Base-by-base conservation (phyloP, 2,888 invertebrate genomes). In the Sipha maydis region DNA sequence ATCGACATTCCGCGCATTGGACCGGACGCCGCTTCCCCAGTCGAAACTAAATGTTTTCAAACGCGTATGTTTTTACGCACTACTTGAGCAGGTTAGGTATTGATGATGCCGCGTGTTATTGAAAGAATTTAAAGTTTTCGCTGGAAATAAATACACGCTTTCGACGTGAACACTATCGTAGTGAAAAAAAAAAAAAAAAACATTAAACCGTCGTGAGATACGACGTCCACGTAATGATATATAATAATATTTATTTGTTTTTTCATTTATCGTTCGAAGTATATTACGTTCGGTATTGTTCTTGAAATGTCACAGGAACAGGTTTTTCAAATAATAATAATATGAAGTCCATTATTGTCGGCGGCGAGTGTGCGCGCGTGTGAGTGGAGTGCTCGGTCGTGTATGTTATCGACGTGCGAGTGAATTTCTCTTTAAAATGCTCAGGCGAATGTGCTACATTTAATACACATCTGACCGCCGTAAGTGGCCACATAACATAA, bases 361-460 rank as follows among this genome's bases (percentile, higher is more conserved):
- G 41, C 28, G 25, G 3, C 25, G 69, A 11, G 69, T n/a, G 48
- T 48, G 48, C 9, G 48, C 11, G 48, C 11, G 48, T 14, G 48
- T 31, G 79, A 17, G 38, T 34, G 28, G 61, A 34, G 34, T 34
- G 79, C 21, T 14, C 17, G 1, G 17, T 21, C 34, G 38, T n/a
- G 17, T 25, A 34, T 34, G 7, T 75, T 71, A 56, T 79, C 28
- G 86, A 86, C 41, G 78, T 31, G 54, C 21, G 79, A 61, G 71
- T 67, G 71, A 79, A 86, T 86, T 86, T 86, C 86, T 86, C 86
- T 79, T 78, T 28, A 61, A 84, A 84, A 84, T 61, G 84, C 76
- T 41, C 2, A 75, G 61, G 84, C 41, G 84, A 84, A 84, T 61
- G 84, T 61, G 76, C 84, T 76, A 41, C 48, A 48, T 48, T 11